Evolutionary conservation across 2,888 invertebrate species (phyloP), one percentile per base, ranked within the genome.

Genomic region (Shargacucullia verbasci): DNA sequence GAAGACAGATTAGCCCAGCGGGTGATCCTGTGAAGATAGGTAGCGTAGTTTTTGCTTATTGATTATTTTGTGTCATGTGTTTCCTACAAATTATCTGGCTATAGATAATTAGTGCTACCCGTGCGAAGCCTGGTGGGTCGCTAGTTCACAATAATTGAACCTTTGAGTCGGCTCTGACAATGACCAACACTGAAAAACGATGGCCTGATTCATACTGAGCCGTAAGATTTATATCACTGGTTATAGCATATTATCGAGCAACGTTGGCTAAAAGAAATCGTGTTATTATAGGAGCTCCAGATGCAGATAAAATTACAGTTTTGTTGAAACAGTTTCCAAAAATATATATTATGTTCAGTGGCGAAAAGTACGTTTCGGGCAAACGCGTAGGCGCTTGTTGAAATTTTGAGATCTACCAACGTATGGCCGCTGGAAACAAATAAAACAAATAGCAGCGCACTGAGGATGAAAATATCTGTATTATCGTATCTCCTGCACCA

Each of bases 331-430:
- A 61, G 55, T 45, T 62, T 67, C 66, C 72, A 57, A 76, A 71
- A 73, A 76, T 76, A 69, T 71, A 70, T 61, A 56, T 66, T 52
- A 72, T 59, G 47, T 67, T 59, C 48, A 57, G 62, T 62, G 73
- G 55, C 56, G 67, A 72, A 67, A 76, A 68, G 56, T 56, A 63
- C 50, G 60, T 60, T 54, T 56, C 48, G 33, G 55, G 50, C 52
- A 47, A 55, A 53, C 9, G 74, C 64, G 78, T 76, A 62, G 76
- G 78, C 46, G 73, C 31, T 37, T 39, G 57, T 40, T 68, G 65
- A 68, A 67, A 73, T 54, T 71, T 60, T 53, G 46, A 64, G 52
- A 41, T 53, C 12, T 50, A 52, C 40, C 52, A 43, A 49, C 48
- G 29, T 52, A 37, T 43, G 43, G 57, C 37, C 50, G 49, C 38